Evolutionary conservation across 2,113 vertebrate genomes (phyloP).

Genomic region (Psettodes erumei): DNA sequence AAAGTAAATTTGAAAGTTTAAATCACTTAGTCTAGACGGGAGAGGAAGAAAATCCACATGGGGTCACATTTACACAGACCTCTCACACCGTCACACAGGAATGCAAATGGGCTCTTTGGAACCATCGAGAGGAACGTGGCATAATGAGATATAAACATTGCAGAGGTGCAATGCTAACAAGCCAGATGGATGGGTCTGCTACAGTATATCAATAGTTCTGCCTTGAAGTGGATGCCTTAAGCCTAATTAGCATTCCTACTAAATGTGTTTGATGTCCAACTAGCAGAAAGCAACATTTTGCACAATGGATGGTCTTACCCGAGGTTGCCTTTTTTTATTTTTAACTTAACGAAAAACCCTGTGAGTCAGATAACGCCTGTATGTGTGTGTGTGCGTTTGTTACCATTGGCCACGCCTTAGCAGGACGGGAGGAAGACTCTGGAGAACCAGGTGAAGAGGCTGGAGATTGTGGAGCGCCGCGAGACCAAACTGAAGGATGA

Average conservation of each 20-base stretch:
- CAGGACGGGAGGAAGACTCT: constrained; percentile 97
- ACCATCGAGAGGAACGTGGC: constrained; percentile 15
- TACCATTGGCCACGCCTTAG: constrained; percentile 14
- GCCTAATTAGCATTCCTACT: constrained; percentile 6
- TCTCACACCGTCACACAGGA: constrained; percentile 6
- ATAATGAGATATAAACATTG: constrained; percentile 42
- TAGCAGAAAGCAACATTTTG: not conserved
- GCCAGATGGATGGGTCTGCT: constrained; percentile 13
- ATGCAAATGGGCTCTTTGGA: constrained; percentile 32
- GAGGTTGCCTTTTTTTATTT: not conserved
- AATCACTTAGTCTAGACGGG: not conserved
- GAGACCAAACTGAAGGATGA: constrained; percentile 98
- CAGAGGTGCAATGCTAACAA: constrained; percentile 36
- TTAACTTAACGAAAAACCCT: not conserved
- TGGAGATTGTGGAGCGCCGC: constrained; percentile 96
- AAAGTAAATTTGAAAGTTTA: constrained; percentile 5
- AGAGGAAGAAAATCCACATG: not conserved
- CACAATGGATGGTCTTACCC: not conserved
- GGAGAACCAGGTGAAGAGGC: constrained; percentile 97
- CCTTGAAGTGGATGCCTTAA: constrained; percentile 18
- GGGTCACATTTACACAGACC: constrained; percentile 14
- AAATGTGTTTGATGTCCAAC: not conserved
- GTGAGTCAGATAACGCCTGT: not conserved
- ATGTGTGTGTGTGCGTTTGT: not conserved
- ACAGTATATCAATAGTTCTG: not conserved